These are phyloP conservation scores for Candoia aspera DNA, from an alignment of 2,113 vertebrate genomes.

Conservation along the genomic window DNA sequence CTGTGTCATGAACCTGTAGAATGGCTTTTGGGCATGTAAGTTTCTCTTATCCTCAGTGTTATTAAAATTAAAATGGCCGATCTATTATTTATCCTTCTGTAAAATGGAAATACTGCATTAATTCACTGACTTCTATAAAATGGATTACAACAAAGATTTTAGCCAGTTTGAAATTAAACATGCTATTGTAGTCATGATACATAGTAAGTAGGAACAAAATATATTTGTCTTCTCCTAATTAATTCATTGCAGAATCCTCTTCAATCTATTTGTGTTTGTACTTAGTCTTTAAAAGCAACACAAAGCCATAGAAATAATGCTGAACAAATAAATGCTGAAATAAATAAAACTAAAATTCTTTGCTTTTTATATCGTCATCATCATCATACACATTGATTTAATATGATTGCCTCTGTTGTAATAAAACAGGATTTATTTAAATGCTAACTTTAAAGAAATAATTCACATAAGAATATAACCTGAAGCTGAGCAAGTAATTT, in stretches of 20 bases:
- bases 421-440: conserved; percentile 18
- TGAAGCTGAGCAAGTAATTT: conserved; percentile 16
- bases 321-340: background rate
- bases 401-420: background rate
- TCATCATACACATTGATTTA: background rate
- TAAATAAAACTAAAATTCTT: background rate
- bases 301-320: background rate
- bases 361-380: background rate
- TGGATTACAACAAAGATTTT: background rate
- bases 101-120: background rate
- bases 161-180: background rate
- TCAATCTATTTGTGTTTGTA: conserved; percentile 4
- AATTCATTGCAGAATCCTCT: background rate
- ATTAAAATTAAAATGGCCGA: background rate
- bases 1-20: conserved; percentile 16
- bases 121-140: background rate
- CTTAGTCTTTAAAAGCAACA: background rate
- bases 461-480: conserved; percentile 41
- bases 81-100: background rate
- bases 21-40: background rate
- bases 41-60: background rate
- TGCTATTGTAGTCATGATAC: background rate
- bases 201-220: background rate
- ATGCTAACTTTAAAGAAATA: conserved; percentile 35
- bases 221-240: background rate